These are phyloP conservation scores for Nebria brevicollis DNA, from an alignment of 2,888 invertebrate genomes.

Conservation along the genomic window DNA sequence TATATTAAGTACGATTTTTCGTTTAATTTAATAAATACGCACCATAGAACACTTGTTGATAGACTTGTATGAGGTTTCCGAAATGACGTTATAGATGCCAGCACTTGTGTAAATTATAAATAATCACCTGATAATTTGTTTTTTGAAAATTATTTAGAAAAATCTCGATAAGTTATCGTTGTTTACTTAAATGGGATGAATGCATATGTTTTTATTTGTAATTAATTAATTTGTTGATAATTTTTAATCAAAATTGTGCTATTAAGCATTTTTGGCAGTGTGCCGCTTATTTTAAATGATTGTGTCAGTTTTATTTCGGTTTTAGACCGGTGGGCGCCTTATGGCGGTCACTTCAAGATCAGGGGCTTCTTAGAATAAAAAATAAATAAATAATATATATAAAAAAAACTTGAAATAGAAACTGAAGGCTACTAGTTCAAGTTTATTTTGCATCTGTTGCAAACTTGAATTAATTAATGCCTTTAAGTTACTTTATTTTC, in stretches of 20 bases:
- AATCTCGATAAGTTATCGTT: too few species aligned
- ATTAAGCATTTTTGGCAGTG: background rate
- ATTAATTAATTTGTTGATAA: background rate
- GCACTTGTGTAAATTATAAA: too few species aligned
- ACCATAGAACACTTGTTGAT: background rate
- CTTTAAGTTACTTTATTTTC: background rate
- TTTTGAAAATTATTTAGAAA: too few species aligned
- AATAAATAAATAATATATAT: constrained; percentile 10
- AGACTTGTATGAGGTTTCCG: too few species aligned
- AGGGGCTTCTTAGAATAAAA: constrained; percentile 32
- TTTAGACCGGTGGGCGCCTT: background rate
- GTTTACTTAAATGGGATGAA: too few species aligned
- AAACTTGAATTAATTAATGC: background rate
- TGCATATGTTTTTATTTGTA: too few species aligned
- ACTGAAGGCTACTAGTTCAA: background rate
- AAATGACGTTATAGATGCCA: too few species aligned
- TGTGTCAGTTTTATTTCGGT: background rate
- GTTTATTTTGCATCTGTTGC: background rate
- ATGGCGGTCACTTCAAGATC: constrained; percentile 29
- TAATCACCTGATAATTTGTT: too few species aligned
- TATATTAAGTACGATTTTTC: background rate
- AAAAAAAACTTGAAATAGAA: constrained; percentile 27
- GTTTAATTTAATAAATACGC: background rate
- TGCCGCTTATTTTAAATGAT: background rate
- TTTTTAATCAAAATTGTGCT: background rate